Evolutionary conservation across 2,797 vertebrate genomes (phyloP), one percentile per base, ranked within the genome.

Genomic region (Halcyon badia): DNA sequence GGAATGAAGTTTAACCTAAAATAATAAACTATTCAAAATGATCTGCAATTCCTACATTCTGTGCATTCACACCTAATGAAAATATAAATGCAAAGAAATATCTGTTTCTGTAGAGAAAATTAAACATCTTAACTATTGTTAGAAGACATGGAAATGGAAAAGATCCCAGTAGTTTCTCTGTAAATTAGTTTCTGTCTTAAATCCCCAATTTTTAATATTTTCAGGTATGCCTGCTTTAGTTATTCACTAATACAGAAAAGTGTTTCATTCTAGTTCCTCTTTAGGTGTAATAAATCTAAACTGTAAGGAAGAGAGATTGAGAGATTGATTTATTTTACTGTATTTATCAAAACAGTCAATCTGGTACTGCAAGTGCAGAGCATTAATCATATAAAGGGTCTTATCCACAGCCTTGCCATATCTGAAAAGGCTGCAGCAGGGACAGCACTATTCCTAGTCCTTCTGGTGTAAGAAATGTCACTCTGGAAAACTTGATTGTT

Each of bases 271-370:
- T 33, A 20, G 39, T 66, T 76, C 31, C 14, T 60, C 6, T 78
- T 81, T 81, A 62, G 4, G 30, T 83, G 10, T 24, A 75, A 80
- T 81, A 89, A 89, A 91, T 78, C 54, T 68, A 31, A 83, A 57
- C 14, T 81, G 24, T 68, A 89, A 83, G n/a, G 28, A 66, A 72
- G 26, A 83, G 54, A 91, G 24, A 89, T 30, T 71, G 82, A 92
- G 56, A 76, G 58, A 91, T 51, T 83, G 49, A 89, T 83, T 92
- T 57, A 91, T 83, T 91, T 93, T 89, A 9, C 51, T 81, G 9
- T 83, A 69, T 95, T 89, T 95, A 86, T 83, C 65, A 72, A 94
- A 90, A 61, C 35, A 86, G 22, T 65, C 54, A 39, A 49, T 90
- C 57, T 42, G 28, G 8, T 76, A 21, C 35, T 14, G 7, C 26